Percentiles rank a stretch among this genome's conserved stretches.
phyloP scores from a whole-genome alignment of 2,888 invertebrate genomes.

The Protonemura montana region DNA sequence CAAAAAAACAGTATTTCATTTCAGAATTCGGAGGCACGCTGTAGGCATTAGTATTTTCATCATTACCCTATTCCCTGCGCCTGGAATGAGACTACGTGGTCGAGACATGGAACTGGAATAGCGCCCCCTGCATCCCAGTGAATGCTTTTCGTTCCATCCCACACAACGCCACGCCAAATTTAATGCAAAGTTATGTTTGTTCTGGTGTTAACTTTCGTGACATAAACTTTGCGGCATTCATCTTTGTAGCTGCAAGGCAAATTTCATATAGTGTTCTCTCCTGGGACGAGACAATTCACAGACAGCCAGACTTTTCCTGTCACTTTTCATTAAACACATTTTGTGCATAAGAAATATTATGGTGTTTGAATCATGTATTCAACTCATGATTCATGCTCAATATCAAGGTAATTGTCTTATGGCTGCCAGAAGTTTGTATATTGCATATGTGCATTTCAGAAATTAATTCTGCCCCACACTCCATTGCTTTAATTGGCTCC shows the following conservation, averaged over 20 bases:
- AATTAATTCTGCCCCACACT: neutral
- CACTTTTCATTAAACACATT: neutral
- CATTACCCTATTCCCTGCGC: too few relatives aligned
- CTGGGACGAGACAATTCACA: neutral
- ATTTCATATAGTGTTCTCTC: neutral
- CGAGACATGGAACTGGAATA: too few relatives aligned
- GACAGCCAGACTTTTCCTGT: neutral
- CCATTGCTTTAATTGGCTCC: neutral
- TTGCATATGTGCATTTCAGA: neutral
- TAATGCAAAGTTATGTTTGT: slow-evolving; percentile 12
- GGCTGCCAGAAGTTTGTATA: neutral
- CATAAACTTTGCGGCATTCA: slow-evolving; percentile 1
- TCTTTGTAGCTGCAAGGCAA: neutral
- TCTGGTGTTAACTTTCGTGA: neutral
- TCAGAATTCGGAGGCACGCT: too few relatives aligned
- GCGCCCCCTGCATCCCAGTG: too few relatives aligned
- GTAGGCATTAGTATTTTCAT: too few relatives aligned
- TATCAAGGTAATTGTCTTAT: neutral
- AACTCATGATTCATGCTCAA: neutral
- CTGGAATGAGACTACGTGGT: too few relatives aligned
- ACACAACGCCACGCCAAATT: neutral
- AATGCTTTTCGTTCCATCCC: neutral
- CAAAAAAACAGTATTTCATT: too few relatives aligned
- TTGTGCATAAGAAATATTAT: neutral
- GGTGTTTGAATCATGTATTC: neutral